Conservation (phyloP, 2,113 vertebrate species). For the Varanus salvator region DNA sequence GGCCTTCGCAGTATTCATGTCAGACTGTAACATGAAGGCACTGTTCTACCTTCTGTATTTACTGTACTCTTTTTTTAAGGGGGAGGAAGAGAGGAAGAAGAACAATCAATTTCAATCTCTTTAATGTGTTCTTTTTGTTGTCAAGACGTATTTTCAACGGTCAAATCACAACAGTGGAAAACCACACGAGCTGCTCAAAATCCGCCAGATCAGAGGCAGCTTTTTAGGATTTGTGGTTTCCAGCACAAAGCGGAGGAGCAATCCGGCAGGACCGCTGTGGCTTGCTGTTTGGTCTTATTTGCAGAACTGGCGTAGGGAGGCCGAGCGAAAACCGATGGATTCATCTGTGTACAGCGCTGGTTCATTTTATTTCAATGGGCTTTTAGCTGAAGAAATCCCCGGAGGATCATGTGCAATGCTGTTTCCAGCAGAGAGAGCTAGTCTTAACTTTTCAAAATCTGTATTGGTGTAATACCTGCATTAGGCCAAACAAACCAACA, state of each 20-base stretch:
- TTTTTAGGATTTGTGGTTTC: not conserved
- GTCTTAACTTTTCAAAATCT: no score
- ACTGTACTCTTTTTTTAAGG: not conserved
- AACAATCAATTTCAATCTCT: not conserved
- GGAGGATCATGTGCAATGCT: not conserved
- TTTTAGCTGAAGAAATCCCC: not conserved
- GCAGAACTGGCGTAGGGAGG: not conserved
- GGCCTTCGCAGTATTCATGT: not conserved
- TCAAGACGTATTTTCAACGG: conserved; percentile 37
- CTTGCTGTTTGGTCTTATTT: not conserved
- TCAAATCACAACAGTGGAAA: not conserved
- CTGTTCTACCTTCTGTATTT: conserved; percentile 23
- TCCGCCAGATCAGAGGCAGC: not conserved
- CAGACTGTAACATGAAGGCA: not conserved
- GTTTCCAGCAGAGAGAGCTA: not conserved
- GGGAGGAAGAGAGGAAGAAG: not conserved
- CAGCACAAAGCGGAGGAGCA: not conserved
- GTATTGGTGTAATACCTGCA: no score
- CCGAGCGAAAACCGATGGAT: not conserved
- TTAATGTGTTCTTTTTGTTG: conserved; percentile 39
- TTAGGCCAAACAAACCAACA: no score
- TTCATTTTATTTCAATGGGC: not conserved
- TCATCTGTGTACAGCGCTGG: not conserved
- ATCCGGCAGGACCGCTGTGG: no score
- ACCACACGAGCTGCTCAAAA: not conserved